Evolutionary conservation across 1,140 invertebrate species (phyloP).

Genomic region (Heliothis virescens): DNA sequence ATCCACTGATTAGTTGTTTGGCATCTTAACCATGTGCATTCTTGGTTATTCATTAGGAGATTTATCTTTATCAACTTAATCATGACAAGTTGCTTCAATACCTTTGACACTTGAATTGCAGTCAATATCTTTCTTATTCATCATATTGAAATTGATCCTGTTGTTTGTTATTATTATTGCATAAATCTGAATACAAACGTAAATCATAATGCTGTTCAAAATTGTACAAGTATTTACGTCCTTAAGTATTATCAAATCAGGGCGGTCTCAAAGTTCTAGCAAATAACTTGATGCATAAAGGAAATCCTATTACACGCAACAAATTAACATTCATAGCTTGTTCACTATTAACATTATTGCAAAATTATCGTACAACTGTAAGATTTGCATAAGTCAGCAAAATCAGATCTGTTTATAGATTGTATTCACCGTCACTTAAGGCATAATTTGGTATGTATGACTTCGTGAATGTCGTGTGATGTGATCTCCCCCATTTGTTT

Average conservation of each 20-base stretch:
- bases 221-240: constrained; percentile 25
- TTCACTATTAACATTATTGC: constrained; percentile 40
- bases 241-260: constrained; percentile 31
- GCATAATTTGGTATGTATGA: constrained; percentile 32
- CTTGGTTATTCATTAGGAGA: constrained; percentile 2
- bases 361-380: constrained; percentile 39
- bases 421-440: constrained; percentile 21
- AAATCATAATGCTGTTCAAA: background rate
- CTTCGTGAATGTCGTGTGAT: constrained; percentile 28
- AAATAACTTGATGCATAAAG: constrained; percentile 31
- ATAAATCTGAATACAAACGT: background rate
- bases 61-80: background rate
- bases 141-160: background rate
- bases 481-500: constrained; percentile 11
- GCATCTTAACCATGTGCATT: background rate
- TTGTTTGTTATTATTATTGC: background rate
- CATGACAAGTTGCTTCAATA: too few relatives aligned
- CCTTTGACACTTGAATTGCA: background rate
- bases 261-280: constrained; percentile 11
- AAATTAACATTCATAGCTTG: constrained; percentile 45
- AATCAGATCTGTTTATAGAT: constrained; percentile 37
- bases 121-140: background rate
- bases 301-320: constrained; percentile 38
- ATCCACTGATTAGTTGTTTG: background rate
- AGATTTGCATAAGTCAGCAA: constrained; percentile 35